phyloP scores from a whole-genome alignment of 2,797 vertebrate genomes.

The Platyrinchus mystaceus region DNA sequence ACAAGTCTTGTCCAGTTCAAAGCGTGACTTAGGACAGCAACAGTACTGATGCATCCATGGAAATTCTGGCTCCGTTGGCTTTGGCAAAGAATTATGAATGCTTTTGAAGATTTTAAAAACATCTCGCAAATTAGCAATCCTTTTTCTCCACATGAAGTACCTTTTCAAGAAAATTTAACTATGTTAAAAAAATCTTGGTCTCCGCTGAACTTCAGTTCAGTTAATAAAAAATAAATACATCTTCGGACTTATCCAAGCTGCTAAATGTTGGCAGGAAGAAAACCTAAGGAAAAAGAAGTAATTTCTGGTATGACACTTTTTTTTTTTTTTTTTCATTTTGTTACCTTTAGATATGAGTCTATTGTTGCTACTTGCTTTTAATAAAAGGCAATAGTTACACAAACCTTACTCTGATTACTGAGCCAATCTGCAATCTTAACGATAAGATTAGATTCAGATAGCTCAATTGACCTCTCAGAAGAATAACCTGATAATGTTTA shows the following conservation, averaged over 20 bases:
- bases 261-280: neutral
- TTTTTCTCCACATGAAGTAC: constrained; percentile 8
- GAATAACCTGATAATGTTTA: neutral
- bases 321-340: neutral
- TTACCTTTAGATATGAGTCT: neutral
- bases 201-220: neutral
- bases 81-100: neutral
- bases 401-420: neutral
- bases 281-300: neutral
- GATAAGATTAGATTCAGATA: neutral
- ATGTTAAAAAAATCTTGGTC: neutral
- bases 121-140: neutral
- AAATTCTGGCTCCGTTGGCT: neutral
- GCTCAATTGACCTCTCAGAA: neutral
- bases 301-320: neutral
- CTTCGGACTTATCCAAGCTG: neutral
- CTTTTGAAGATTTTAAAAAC: neutral
- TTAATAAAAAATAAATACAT: neutral
- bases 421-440: neutral
- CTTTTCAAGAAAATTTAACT: neutral
- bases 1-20: neutral
- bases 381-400: neutral
- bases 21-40: neutral
- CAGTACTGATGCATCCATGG: neutral
- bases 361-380: constrained; percentile 5